These are phyloP conservation scores for Mnemiopsis leidyi DNA, from an alignment of 37 sponge, comb jelly and placozoan species.

Conservation along the genomic window DNA sequence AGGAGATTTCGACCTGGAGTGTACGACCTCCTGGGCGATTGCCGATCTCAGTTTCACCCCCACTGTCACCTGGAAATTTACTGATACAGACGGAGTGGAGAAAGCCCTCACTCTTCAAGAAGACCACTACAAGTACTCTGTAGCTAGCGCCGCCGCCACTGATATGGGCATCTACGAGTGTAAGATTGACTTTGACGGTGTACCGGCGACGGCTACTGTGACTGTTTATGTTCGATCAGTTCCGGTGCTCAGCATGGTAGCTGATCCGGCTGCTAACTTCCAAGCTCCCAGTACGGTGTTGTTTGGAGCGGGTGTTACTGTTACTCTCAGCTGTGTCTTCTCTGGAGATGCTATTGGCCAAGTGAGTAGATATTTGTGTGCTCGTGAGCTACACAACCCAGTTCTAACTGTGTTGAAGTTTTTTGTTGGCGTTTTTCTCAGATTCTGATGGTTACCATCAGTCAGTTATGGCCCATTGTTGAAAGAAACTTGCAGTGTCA, in stretches of 20 bases:
- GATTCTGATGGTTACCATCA: too few relatives aligned
- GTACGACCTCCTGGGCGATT: not conserved
- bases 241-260: not conserved
- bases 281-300: not conserved
- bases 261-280: not conserved
- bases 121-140: not conserved
- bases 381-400: too few relatives aligned
- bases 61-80: not conserved
- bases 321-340: not conserved
- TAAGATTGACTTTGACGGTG: not conserved
- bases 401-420: too few relatives aligned
- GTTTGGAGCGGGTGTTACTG: not conserved
- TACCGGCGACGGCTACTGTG: not conserved
- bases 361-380: too few relatives aligned
- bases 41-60: not conserved
- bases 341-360: not conserved
- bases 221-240: not conserved
- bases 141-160: not conserved
- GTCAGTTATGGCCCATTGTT: too few relatives aligned
- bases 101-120: not conserved
- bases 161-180: constrained; percentile 9
- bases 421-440: too few relatives aligned
- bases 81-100: not conserved
- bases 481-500: too few relatives aligned
- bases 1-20: not conserved